These are phyloP conservation scores for Melanotaenia duboulayi DNA, from an alignment of 2,113 vertebrate genomes.

Conservation along the genomic window DNA sequence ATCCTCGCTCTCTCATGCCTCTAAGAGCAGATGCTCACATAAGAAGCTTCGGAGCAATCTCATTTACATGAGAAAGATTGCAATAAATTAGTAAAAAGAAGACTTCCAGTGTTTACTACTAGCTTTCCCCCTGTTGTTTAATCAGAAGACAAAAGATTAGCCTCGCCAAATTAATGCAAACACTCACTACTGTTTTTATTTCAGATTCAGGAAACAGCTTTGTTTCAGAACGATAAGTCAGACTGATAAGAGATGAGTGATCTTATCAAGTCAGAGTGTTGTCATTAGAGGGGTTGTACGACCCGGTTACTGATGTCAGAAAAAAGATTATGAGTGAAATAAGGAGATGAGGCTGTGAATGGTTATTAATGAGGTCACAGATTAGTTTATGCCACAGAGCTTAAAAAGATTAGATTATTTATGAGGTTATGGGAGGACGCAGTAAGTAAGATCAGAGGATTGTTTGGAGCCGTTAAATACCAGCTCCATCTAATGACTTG, in stretches of 20 bases:
- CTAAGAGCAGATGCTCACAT: conserved; percentile 31
- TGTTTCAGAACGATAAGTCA: neutral
- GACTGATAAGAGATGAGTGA: neutral
- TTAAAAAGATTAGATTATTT: conserved; percentile 12
- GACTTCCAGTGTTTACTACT: conserved; percentile 34
- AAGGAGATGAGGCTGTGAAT: neutral
- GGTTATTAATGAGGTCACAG: conserved; percentile 10
- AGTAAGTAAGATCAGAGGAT: neutral
- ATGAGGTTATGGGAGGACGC: neutral
- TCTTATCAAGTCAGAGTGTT: neutral
- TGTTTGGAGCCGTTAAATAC: no score
- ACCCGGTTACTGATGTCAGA: conserved; percentile 11
- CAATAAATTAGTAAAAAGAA: conserved; percentile 36
- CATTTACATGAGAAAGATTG: conserved; percentile 60
- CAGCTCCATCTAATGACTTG: no score
- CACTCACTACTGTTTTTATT: conserved; percentile 34
- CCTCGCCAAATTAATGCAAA: conserved; percentile 18
- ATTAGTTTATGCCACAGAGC: conserved; percentile 9
- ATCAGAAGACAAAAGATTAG: conserved; percentile 67
- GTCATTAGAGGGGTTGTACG: neutral
- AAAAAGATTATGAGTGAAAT: neutral
- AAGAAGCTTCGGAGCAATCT: conserved; percentile 40
- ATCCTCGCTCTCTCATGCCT: conserved; percentile 4
- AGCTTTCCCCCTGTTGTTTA: conserved; percentile 29
- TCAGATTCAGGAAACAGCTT: conserved; percentile 1